Evolutionary conservation across 1,140 invertebrate genomes (phyloP).

Genomic region (Sarcophaga bullata): DNA sequence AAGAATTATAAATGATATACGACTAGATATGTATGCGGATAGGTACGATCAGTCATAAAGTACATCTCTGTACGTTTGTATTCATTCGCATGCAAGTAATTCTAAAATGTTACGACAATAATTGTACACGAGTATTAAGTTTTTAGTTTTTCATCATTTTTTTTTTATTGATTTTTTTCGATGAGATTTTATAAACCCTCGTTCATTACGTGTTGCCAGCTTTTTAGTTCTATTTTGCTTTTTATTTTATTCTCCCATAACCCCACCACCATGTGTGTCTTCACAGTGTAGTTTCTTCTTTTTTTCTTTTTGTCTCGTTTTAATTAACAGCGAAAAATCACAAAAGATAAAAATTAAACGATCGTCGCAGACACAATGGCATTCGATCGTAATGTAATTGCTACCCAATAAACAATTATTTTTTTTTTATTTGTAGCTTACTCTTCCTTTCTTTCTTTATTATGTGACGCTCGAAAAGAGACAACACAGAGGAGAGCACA

Average conservation of each 20-base stretch:
- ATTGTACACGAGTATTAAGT: constrained; percentile 21
- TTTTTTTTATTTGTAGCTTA: too few species aligned
- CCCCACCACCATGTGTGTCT: neutral
- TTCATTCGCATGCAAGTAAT: neutral
- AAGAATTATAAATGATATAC: too few species aligned
- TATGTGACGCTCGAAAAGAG: too few species aligned
- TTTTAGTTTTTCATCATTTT: neutral
- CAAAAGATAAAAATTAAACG: constrained; percentile 19
- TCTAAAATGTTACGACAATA: constrained; percentile 1
- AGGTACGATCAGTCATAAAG: too few species aligned
- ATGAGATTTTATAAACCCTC: neutral
- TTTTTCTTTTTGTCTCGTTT: neutral
- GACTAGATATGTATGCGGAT: too few species aligned
- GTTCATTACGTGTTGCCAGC: neutral
- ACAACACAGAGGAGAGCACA: too few species aligned
- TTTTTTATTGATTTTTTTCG: neutral
- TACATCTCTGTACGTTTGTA: neutral
- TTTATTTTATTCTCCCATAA: too few species aligned
- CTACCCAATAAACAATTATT: neutral
- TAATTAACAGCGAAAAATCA: constrained; percentile 4
- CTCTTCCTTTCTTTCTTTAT: too few species aligned
- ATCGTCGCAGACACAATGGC: constrained; percentile 27
- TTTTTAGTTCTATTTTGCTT: neutral
- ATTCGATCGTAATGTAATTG: constrained; percentile 28
- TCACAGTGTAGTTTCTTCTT: too few species aligned